These are phyloP conservation scores for Argentina silus DNA, from an alignment of 2,797 vertebrate species.

Conservation along the genomic window DNA sequence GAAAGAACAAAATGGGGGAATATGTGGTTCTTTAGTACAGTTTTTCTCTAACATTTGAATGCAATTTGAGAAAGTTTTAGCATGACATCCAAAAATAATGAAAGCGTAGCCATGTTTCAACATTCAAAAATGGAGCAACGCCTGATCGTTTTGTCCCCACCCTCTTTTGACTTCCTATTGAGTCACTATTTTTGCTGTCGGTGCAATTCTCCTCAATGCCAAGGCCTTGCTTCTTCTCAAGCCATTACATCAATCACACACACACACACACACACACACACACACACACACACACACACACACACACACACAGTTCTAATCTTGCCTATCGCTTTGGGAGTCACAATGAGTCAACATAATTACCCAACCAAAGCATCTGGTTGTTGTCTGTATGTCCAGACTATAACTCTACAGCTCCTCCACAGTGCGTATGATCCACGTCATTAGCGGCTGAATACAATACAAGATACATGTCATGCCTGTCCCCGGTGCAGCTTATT, in stretches of 20 bases:
- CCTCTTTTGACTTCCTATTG: slow-evolving; percentile 40
- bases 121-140: slow-evolving; percentile 16
- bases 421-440: slow-evolving; percentile 55
- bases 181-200: slow-evolving; percentile 45
- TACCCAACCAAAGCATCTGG: slow-evolving; percentile 67
- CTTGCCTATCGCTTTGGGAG: slow-evolving; percentile 40
- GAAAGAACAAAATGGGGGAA: background rate
- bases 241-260: slow-evolving; percentile 50
- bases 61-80: background rate
- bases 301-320: background rate
- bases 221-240: slow-evolving; percentile 42
- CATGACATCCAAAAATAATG: background rate
- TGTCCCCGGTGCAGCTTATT: slow-evolving; percentile 51
- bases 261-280: background rate
- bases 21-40: background rate
- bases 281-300: slow-evolving; percentile 8
- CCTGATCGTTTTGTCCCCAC: slow-evolving; percentile 18
- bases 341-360: slow-evolving; percentile 57
- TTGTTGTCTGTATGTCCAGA: slow-evolving; percentile 57
- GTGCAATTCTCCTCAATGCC: slow-evolving; percentile 36
- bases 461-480: slow-evolving; percentile 47
- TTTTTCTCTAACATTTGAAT: background rate
- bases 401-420: slow-evolving; percentile 32
- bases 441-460: slow-evolving; percentile 59
- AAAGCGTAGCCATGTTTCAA: background rate